Evolutionary conservation across 2,888 invertebrate species (phyloP).

Genomic region (Nebria salina): DNA sequence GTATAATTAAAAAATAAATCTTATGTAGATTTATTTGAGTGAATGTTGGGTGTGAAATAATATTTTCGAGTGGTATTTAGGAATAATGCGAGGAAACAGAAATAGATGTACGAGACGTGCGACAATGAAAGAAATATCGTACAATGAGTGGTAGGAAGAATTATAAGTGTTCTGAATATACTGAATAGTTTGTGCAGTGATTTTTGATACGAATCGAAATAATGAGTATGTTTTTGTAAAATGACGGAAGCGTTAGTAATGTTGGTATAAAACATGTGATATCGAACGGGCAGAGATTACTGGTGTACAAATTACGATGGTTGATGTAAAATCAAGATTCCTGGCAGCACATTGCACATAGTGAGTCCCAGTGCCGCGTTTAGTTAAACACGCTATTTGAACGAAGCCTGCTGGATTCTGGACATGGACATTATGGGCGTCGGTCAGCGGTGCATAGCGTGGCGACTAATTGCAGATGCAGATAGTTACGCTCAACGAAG

Average conservation of each 20-base stretch:
- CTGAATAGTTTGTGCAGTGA: too few relatives aligned
- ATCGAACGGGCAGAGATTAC: background rate
- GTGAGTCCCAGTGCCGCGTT: conserved; percentile 35
- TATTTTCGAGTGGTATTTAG: too few relatives aligned
- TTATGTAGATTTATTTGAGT: too few relatives aligned
- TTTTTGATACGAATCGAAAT: too few relatives aligned
- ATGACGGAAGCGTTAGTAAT: conserved; percentile 25
- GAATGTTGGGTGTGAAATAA: too few relatives aligned
- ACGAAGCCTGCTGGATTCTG: conserved; percentile 11
- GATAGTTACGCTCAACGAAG: conserved; percentile 56
- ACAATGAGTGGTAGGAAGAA: too few relatives aligned
- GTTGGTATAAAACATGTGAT: conserved; percentile 17
- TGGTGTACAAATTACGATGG: conserved; percentile 28
- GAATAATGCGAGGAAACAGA: too few relatives aligned
- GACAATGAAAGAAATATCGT: too few relatives aligned
- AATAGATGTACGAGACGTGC: too few relatives aligned
- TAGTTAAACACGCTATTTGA: conserved; percentile 45
- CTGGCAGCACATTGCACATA: conserved; percentile 19
- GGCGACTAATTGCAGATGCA: conserved; percentile 54
- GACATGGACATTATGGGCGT: conserved; percentile 38
- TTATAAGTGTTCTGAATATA: too few relatives aligned
- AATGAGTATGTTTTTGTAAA: background rate
- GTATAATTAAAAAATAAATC: too few relatives aligned
- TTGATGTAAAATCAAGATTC: conserved; percentile 42
- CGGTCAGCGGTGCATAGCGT: conserved; percentile 36